Evolutionary conservation across 2,797 vertebrate genomes (phyloP).

Genomic region (Ptychobarbus kaznakovi): DNA sequence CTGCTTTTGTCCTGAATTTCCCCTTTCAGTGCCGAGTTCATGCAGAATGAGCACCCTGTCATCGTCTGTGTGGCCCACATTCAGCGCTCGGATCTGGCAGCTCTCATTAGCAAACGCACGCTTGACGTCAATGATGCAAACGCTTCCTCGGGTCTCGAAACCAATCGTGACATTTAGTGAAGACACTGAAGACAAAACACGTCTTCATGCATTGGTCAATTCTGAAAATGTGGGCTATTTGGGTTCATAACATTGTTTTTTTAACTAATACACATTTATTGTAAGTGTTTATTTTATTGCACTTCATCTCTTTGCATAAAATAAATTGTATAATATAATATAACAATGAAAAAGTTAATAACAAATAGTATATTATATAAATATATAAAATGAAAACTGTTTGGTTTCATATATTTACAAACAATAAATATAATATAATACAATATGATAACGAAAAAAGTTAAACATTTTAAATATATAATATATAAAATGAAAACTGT

Average conservation of each 20-base stretch:
- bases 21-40: not conserved
- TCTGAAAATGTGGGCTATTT: not conserved
- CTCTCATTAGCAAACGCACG: not conserved
- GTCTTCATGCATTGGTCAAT: not conserved
- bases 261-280: not conserved
- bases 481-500: too few species aligned
- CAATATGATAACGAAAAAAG: too few species aligned
- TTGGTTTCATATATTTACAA: too few species aligned
- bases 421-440: too few species aligned
- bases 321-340: too few species aligned
- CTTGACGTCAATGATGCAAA: not conserved
- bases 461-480: too few species aligned
- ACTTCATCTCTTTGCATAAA: not conserved
- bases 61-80: not conserved
- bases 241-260: not conserved
- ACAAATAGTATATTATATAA: too few species aligned
- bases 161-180: not conserved
- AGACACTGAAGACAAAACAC: too few species aligned
- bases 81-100: not conserved
- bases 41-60: not conserved
- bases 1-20: not conserved
- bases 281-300: not conserved
- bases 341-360: too few species aligned
- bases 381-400: too few species aligned
- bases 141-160: not conserved